Evolutionary conservation across 2,888 invertebrate genomes (phyloP).

Genomic region (Gryllus longicercus): DNA sequence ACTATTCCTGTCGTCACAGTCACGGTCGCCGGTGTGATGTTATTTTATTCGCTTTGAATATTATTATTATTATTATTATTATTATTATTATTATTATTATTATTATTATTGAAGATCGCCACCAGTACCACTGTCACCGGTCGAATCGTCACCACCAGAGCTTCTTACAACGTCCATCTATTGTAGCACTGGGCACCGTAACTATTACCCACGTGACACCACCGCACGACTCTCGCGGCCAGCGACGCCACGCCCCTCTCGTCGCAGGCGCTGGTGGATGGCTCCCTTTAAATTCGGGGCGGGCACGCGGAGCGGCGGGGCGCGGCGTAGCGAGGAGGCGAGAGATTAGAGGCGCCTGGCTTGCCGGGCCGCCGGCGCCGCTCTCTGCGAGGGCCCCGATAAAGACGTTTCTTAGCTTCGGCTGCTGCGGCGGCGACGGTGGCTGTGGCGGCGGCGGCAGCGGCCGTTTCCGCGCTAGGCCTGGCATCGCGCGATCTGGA

Average conservation of each 20-base stretch:
- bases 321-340: background rate
- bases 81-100: no score
- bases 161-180: no score
- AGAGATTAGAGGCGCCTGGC: background rate
- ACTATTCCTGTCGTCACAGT: no score
- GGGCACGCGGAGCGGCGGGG: background rate
- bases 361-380: background rate
- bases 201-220: background rate
- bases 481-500: background rate
- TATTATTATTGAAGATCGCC: no score
- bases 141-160: no score
- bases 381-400: background rate
- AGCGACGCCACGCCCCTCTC: background rate
- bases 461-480: background rate
- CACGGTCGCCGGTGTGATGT: no score
- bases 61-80: no score
- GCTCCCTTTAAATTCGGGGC: constrained; percentile 1
- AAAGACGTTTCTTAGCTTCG: constrained; percentile 8
- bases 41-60: no score
- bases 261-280: background rate
- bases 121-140: no score
- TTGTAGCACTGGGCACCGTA: no score
- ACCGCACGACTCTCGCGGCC: background rate
- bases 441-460: background rate
- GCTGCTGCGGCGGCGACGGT: background rate